Percentiles rank a stretch among this genome's conserved stretches.
Evolutionary conservation across 2,113 vertebrate genomes (phyloP).

Genomic region (Ictalurus furcatus): DNA sequence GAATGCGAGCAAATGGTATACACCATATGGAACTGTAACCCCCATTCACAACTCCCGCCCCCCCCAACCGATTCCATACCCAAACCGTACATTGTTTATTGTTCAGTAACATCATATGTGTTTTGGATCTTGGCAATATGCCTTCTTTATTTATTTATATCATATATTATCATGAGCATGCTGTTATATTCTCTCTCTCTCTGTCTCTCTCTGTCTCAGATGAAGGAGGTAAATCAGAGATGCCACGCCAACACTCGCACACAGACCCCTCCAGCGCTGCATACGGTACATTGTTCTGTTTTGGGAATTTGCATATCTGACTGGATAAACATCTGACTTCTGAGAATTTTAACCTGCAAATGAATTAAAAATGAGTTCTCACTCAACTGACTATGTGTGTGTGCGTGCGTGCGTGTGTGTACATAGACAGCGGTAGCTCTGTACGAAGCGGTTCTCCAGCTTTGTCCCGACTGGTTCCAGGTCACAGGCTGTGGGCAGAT

Average conservation of each 20-base stretch:
- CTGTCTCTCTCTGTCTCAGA: constrained; percentile 54
- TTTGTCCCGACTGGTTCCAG: constrained; percentile 74
- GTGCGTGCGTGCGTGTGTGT: background rate
- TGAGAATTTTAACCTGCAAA: background rate
- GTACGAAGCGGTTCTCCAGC: constrained; percentile 57
- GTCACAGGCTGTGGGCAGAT: constrained; percentile 80
- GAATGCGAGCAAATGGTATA: too few species aligned
- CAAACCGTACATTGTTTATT: background rate
- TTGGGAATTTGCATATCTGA: background rate
- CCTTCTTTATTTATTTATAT: background rate
- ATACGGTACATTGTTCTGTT: constrained; percentile 37
- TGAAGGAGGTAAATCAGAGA: constrained; percentile 66
- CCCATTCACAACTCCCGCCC: too few species aligned
- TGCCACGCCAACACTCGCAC: constrained; percentile 46
- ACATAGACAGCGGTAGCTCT: constrained; percentile 71
- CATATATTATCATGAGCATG: background rate
- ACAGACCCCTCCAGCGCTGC: constrained; percentile 57
- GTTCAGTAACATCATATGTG: background rate
- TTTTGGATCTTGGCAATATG: background rate
- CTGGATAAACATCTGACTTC: background rate
- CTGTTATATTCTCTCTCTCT: background rate
- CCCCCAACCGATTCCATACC: background rate
- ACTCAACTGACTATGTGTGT: background rate
- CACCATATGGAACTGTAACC: background rate
- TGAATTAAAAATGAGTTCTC: background rate